Base-by-base conservation (phyloP, 1,140 invertebrate species). In the Notospermus geniculatus region DNA sequence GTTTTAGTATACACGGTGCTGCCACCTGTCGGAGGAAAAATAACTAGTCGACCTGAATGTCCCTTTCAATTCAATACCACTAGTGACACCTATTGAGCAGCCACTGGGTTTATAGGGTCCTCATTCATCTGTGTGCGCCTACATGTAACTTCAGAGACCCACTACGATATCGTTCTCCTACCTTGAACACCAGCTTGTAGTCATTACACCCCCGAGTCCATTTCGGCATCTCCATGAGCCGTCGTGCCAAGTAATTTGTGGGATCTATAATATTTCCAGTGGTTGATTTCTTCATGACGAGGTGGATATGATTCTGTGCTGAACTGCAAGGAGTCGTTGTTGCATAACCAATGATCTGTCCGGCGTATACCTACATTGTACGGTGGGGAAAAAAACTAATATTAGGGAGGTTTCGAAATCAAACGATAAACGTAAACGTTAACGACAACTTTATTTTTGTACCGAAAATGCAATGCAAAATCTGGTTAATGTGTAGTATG, bases 141-240 rank as follows among this genome's bases (percentile, higher is more conserved):
- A 41, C 68, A 58, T 13, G 63, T 55, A 25, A 62, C 41, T 23
- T 7, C 15, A 36, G 22, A 43, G 43, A 17, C 56, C 5, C 13
- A 27, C 23, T 17, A 22, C 41, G 7, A 22, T 15, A 58, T 19
- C 30, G 17, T 11, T 17, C 13, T 53, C 23, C 11, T 54, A 72
- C 71, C 67, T 66, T 72, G 50, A 50, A 71, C 0, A 69, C 71
- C 30, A 67, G 55, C 59, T 68, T 69, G 41, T 71, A 71, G 39
- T 73, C 71, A 54, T 73, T 69, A 60, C 71, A 73, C 23, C 58
- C 46, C 45, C 71, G 71, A 22, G 50, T 39, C 69, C 69, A 71
- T 23, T 59, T 41, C 27, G 69, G 69, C 30, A 68, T 41, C 1
- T 55, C 45, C 11, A 59, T 41, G 2, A 63, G 36, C 2, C 64